Evolutionary conservation across 2,888 invertebrate species (phyloP).

Genomic region (Limnephilus marmoratus): DNA sequence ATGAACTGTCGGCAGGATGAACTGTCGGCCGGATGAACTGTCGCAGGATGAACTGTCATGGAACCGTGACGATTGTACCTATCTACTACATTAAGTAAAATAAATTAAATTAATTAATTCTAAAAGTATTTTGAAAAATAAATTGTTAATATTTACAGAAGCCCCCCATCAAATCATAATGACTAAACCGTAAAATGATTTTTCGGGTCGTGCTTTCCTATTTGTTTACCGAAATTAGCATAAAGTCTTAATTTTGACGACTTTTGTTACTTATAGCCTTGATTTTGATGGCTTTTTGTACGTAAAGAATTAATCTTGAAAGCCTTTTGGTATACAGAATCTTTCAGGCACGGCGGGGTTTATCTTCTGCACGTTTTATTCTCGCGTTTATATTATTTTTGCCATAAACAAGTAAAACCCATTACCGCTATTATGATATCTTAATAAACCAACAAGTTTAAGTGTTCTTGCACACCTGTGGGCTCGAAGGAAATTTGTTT

Average conservation of each 20-base stretch:
- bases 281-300: neutral
- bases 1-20: no score
- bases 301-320: neutral
- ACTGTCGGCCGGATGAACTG: no score
- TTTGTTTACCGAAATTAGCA: neutral
- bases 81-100: no score
- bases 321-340: neutral
- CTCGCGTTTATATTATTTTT: constrained; percentile 41
- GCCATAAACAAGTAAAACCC: constrained; percentile 50
- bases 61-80: no score
- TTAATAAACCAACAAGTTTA: constrained; percentile 47
- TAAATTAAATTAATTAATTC: no score
- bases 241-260: constrained; percentile 14
- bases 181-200: neutral
- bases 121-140: no score
- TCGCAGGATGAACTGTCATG: no score
- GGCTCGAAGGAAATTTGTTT: neutral
- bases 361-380: constrained; percentile 33
- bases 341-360: constrained; percentile 5
- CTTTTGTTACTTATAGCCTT: neutral
- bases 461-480: constrained; percentile 40
- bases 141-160: neutral
- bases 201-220: neutral
- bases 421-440: constrained; percentile 48
- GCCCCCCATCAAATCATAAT: neutral